Conservation (phyloP, 2,888 invertebrate genomes). For the Dasypogon diadema region DNA sequence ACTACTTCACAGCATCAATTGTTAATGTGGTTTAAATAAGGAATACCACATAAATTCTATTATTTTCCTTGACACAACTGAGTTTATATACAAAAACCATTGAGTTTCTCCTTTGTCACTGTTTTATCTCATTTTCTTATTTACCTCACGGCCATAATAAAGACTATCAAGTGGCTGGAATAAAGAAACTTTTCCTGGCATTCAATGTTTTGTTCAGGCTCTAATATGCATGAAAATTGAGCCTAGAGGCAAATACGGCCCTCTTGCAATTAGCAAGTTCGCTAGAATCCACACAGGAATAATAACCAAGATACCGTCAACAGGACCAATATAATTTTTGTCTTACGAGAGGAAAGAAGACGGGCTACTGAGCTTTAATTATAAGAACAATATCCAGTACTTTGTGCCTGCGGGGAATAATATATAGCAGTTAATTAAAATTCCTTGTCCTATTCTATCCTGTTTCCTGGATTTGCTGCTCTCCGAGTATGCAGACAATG, state of each 20-base stretch:
- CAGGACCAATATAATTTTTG: constrained; percentile 22
- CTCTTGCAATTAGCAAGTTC: constrained; percentile 31
- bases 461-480: too few relatives aligned
- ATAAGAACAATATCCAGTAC: constrained; percentile 40
- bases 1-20: too few relatives aligned
- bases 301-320: neutral
- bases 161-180: neutral
- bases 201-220: neutral
- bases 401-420: constrained; percentile 14
- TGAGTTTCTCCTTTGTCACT: too few relatives aligned
- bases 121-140: too few relatives aligned
- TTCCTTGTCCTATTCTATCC: neutral
- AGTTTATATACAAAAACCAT: too few relatives aligned
- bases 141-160: neutral
- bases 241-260: constrained; percentile 13
- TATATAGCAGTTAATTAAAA: constrained; percentile 46
- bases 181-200: neutral
- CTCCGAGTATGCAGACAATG: neutral
- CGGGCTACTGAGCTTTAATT: constrained; percentile 24
- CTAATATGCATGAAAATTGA: constrained; percentile 38
- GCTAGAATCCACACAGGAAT: constrained; percentile 30
- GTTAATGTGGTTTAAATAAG: too few relatives aligned
- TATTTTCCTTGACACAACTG: too few relatives aligned
- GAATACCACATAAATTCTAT: too few relatives aligned
- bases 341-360: neutral